These are phyloP conservation scores for Onychostoma macrolepis DNA, from an alignment of 2,113 vertebrate species.

Conservation along the genomic window DNA sequence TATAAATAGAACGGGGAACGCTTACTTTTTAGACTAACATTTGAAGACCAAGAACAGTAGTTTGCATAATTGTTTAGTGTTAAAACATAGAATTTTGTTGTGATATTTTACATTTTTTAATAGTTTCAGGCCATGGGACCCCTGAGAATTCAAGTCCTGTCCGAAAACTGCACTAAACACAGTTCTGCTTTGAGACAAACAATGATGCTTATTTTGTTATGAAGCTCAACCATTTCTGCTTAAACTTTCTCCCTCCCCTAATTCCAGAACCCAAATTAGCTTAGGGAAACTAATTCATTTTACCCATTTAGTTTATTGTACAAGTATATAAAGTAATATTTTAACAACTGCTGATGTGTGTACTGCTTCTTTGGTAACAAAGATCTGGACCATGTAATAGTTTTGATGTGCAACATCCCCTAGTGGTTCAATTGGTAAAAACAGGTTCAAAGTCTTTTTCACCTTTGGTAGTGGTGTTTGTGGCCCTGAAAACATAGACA, in stretches of 20 bases:
- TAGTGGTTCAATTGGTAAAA: neutral
- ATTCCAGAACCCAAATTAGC: neutral
- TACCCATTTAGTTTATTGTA: neutral
- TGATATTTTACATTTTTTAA: neutral
- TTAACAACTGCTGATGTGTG: neutral
- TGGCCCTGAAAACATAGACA: neutral
- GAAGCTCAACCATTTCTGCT: too few relatives aligned
- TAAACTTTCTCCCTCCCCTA: too few relatives aligned
- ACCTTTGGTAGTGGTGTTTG: neutral
- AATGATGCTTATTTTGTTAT: neutral
- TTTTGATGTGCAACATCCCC: conserved; percentile 9
- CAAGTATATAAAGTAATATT: neutral
- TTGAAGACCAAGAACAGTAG: neutral
- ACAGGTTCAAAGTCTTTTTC: neutral
- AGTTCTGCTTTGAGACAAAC: neutral
- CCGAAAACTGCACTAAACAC: neutral
- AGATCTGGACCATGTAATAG: neutral
- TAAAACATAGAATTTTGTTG: neutral
- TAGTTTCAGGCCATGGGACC: neutral
- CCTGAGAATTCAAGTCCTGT: neutral
- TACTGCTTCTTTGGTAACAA: neutral
- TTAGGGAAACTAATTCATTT: neutral
- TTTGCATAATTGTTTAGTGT: neutral
- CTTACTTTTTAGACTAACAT: neutral
- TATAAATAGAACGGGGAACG: too few relatives aligned